These are phyloP conservation scores for Phrynosoma blainvillii DNA, from an alignment of 2,113 vertebrate genomes.

Conservation along the genomic window DNA sequence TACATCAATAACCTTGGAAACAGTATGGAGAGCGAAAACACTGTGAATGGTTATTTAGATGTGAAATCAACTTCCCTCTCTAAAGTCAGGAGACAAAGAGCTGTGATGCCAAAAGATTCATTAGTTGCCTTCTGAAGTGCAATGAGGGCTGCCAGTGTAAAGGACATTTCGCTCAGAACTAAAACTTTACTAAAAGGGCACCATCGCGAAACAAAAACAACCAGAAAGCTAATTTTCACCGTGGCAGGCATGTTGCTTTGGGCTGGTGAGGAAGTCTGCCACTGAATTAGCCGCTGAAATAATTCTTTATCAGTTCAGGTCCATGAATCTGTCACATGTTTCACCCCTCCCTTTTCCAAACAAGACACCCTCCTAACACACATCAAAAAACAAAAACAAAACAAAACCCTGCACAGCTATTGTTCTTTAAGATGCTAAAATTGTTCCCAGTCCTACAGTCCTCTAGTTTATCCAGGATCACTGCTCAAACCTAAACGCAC, in stretches of 20 bases:
- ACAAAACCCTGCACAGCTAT: background rate
- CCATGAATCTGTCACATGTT: no score
- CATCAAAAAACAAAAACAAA: background rate
- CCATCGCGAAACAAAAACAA: background rate
- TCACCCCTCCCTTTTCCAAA: background rate
- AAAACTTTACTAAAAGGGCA: background rate
- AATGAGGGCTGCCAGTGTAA: background rate
- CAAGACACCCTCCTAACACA: background rate
- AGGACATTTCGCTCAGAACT: background rate
- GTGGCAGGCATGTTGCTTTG: background rate
- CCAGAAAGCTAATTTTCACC: background rate
- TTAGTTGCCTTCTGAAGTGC: background rate
- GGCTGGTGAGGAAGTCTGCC: background rate
- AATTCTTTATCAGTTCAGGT: background rate
- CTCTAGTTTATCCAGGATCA: background rate
- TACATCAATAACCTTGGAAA: constrained; percentile 10
- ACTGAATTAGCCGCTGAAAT: background rate
- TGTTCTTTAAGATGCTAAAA: background rate
- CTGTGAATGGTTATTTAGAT: constrained; percentile 25
- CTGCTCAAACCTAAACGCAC: background rate
- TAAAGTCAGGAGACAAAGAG: constrained; percentile 44
- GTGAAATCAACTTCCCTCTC: constrained; percentile 32
- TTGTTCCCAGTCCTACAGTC: background rate
- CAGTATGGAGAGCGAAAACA: constrained; percentile 12
- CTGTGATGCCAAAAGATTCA: constrained; percentile 50